Evolutionary conservation across 1,140 invertebrate species (phyloP).

Genomic region (Trachymyrmex cornetzi): DNA sequence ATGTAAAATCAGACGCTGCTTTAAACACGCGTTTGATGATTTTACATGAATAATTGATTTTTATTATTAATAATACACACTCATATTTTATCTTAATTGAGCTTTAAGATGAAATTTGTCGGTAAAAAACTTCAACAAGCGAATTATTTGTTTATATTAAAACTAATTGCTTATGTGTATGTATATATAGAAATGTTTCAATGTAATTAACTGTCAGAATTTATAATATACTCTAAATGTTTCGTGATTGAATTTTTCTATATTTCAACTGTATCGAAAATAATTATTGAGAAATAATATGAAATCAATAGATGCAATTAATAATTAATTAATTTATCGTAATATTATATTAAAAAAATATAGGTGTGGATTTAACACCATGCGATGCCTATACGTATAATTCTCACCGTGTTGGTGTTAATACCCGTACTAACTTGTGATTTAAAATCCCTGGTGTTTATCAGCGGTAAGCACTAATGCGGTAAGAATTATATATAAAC

Average conservation of each 20-base stretch:
- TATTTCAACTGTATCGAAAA: background rate
- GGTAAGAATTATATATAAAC: too few species aligned
- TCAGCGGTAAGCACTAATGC: too few species aligned
- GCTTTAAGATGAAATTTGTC: background rate
- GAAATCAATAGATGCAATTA: background rate
- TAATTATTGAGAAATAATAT: background rate
- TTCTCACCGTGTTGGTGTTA: too few species aligned
- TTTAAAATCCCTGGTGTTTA: too few species aligned
- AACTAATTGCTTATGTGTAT: background rate
- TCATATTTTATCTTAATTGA: constrained; percentile 27
- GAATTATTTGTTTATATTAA: background rate
- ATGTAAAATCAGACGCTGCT: constrained; percentile 47
- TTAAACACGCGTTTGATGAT: constrained; percentile 25
- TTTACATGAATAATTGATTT: constrained; percentile 39
- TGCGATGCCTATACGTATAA: too few species aligned
- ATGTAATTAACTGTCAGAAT: constrained; percentile 11
- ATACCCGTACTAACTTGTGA: too few species aligned
- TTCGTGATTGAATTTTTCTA: background rate
- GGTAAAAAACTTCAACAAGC: background rate
- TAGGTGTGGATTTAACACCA: too few species aligned
- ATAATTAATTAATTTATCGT: background rate
- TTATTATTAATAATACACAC: constrained; percentile 13
- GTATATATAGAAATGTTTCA: background rate
- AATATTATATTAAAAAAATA: background rate
- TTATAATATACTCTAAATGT: background rate